These are phyloP conservation scores for Serripes groenlandicus DNA, from an alignment of 2,888 invertebrate species.

Conservation along the genomic window DNA sequence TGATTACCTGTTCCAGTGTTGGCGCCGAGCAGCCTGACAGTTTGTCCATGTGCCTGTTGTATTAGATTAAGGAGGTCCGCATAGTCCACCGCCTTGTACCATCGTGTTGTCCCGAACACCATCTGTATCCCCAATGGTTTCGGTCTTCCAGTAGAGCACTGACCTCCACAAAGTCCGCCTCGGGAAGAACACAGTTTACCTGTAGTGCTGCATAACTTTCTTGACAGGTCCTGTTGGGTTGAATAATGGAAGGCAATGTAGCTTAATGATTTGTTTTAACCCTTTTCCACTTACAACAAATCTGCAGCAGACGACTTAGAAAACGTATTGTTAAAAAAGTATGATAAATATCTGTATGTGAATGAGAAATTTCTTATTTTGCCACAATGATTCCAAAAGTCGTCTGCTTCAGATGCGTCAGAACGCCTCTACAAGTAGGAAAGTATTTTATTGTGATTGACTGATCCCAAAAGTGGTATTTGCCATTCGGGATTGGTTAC, in stretches of 20 bases:
- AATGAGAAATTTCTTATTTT: too few species aligned
- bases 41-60: constrained; percentile 64
- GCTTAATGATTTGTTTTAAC: too few species aligned
- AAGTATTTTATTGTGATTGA: too few species aligned
- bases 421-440: too few species aligned
- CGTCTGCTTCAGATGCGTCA: too few species aligned
- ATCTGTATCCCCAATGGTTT: constrained; percentile 69
- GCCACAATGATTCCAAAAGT: too few species aligned
- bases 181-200: constrained; percentile 70
- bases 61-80: constrained; percentile 70
- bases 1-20: constrained; percentile 93
- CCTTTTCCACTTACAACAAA: too few species aligned
- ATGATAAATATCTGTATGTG: too few species aligned
- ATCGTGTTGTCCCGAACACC: constrained; percentile 71
- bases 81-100: constrained; percentile 76
- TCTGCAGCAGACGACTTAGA: too few species aligned
- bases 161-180: constrained; percentile 65
- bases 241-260: neutral
- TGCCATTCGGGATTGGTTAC: too few species aligned
- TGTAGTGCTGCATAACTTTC: constrained; percentile 72
- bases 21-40: constrained; percentile 89
- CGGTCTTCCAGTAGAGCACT: neutral
- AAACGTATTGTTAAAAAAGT: neutral
- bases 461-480: too few species aligned
- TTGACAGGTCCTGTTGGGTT: constrained; percentile 52